Evolutionary conservation across 1,140 invertebrate genomes (phyloP), one percentile per base, ranked within the genome.

Genomic region (Ceratina calcarata): DNA sequence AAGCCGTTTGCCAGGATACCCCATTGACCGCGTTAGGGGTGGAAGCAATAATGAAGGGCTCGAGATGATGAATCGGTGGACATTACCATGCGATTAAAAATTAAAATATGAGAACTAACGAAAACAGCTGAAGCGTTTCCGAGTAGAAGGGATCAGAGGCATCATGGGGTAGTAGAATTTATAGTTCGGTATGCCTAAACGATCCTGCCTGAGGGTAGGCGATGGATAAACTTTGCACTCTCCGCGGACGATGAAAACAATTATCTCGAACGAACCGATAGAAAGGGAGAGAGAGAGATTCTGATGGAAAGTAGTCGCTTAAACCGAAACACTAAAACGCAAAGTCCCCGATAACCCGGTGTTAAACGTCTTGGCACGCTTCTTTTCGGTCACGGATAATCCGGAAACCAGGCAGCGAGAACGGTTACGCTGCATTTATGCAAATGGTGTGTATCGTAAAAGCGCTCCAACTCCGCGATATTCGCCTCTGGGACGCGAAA

Each of bases 31-130:
- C 13, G 16, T 18, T 3, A n/a, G 22, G 8, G 8, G 6, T 15
- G 10, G 18, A 18, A 20, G 4, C 8, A 24, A 64, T 1, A n/a
- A 3, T 6, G 0, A 10, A 15, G 60, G 32, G 22, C 3, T 16
- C 37, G 8, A 18, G 18, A 61, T 69, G 64, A 67, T 22, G 64
- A 51, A 60, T 68, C 3, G 57, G 12, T 13, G 51, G 7, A 70
- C 57, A 65, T 70, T 77, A 51, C 18, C 22, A 24, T 3, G 37
- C 66, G 66, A 70, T 77, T 70, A 70, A 77, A 70, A 51, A 70
- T 70, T 70, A 22, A 77, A 45, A 45, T 45, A 7, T 45, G 37
- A 45, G 37, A 45, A 45, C 6, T 10, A 45, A n/a, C 1, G 55
- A 67, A 67, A 60, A 49, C 53, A 68, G 73, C 53, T 27, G 20